Base-by-base conservation (phyloP, 2,113 vertebrate genomes). In the Phalacrocorax brasilianus region DNA sequence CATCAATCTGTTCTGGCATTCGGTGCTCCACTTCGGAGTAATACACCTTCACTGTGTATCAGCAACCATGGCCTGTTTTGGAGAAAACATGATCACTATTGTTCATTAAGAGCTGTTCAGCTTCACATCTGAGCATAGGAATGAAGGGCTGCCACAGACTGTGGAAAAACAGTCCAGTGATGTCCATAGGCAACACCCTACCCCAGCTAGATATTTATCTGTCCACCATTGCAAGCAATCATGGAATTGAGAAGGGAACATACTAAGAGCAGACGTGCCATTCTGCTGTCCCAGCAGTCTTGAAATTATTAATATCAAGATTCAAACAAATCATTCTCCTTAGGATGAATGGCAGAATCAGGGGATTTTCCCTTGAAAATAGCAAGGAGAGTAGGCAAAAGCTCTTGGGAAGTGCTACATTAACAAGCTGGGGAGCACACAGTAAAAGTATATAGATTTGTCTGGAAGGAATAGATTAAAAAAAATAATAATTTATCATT, bases 101-200 rank as follows among this genome's bases (percentile, higher is more conserved):
- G 14, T 13, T 56, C 50, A 38, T 42, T 72, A 49, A 91, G 9
- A 83, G 47, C 7, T 76, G 11, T 56, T 76, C 38, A 75, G 30
- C 15, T 68, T 73, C 77, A 45, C 22, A 30, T 55, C 21, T 14
- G 47, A 80, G 35, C 3, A 1, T 23, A 32, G 49, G n/a, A 53
- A 12, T 30, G 53, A 68, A 67, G 19, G 28, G 14, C 67, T 55
- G n/a, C 47, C 44, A 28, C 30, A 72, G 62, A 9, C 23, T 45
- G 8, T 44, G 56, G 30, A 44, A 59, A 66, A 44, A 38, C 1
- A 82, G 2, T 18, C 49, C 35, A 44, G 33, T 21, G 14, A 33
- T 17, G n/a, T 9, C 0, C 0, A 30, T 3, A 14, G 47, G 23
- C 14, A 65, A 4, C 10, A 13, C 22, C 58, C 76, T 14, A 17